Percentiles rank a stretch among this genome's conserved stretches.
These are phyloP conservation scores for Stictonetta naevosa DNA, from an alignment of 2,113 vertebrate species.

Conservation along the genomic window DNA sequence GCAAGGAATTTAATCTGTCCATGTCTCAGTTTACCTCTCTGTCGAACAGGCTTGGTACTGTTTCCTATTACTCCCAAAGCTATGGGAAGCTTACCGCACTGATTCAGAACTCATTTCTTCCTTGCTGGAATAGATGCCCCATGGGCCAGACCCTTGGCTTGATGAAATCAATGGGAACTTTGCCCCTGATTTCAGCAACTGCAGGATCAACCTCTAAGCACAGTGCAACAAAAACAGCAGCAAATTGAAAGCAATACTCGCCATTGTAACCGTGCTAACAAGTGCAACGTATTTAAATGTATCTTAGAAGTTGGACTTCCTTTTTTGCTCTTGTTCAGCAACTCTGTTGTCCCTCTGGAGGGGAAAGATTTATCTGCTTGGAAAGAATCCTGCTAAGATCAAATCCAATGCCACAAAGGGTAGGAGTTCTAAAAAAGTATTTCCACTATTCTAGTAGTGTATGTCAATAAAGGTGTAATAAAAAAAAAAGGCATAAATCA, in stretches of 20 bases:
- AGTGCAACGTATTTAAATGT: background rate
- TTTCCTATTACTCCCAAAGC: background rate
- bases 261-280: background rate
- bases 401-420: constrained; percentile 19
- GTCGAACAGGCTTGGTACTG: background rate
- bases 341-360: background rate
- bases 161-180: constrained; percentile 36
- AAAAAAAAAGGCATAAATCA: constrained; percentile 13
- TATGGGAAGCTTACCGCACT: background rate
- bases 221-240: background rate
- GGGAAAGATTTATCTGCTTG: constrained; percentile 29
- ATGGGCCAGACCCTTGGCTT: background rate
- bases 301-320: background rate
- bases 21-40: constrained; percentile 29
- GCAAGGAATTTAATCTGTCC: background rate
- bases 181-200: constrained; percentile 19
- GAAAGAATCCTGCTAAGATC: constrained; percentile 50
- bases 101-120: background rate
- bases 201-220: constrained; percentile 11
- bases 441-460: background rate
- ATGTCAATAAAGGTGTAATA: constrained; percentile 23
- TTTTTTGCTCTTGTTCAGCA: background rate
- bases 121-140: constrained; percentile 4
- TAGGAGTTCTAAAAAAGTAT: constrained; percentile 13
- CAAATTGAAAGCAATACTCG: background rate